These are phyloP conservation scores for Etheostoma cragini DNA, from an alignment of 2,113 vertebrate genomes.

Conservation along the genomic window DNA sequence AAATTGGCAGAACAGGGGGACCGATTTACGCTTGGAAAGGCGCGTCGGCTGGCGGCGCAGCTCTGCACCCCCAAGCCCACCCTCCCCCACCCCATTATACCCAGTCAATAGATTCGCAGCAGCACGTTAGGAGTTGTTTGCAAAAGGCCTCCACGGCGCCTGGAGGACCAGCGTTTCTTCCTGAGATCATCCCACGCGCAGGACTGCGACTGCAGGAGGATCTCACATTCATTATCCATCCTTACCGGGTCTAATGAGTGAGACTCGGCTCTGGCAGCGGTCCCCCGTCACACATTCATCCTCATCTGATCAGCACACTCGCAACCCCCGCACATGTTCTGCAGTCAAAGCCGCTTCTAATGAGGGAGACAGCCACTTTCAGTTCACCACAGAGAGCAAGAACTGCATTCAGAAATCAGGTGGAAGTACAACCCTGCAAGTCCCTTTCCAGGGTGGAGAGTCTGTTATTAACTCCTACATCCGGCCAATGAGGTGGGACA, in stretches of 20 bases:
- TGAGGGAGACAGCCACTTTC: not conserved
- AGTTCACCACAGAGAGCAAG: not conserved
- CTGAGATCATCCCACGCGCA: constrained; percentile 24
- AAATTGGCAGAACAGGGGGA: constrained; percentile 55
- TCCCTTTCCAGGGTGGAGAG: no score
- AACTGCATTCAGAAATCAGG: not conserved
- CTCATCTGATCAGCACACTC: constrained; percentile 20
- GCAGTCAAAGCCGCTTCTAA: not conserved
- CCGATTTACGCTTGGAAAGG: constrained; percentile 35
- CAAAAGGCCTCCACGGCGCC: constrained; percentile 27
- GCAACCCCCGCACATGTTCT: not conserved
- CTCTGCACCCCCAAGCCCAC: no score
- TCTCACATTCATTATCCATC: constrained; percentile 47
- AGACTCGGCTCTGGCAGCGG: constrained; percentile 17
- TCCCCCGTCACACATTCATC: constrained; percentile 30
- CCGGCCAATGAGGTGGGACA: no score
- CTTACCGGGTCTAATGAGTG: constrained; percentile 56
- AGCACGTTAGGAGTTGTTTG: constrained; percentile 25
- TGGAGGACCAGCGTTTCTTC: constrained; percentile 29
- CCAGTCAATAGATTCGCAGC: constrained; percentile 38
- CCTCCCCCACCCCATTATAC: not conserved
- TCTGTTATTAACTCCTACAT: no score
- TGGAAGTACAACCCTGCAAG: no score
- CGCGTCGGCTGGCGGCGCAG: constrained; percentile 5
- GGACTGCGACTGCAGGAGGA: constrained; percentile 19